These are phyloP conservation scores for Oryzias celebensis DNA, from an alignment of 2,113 vertebrate species.

Conservation along the genomic window DNA sequence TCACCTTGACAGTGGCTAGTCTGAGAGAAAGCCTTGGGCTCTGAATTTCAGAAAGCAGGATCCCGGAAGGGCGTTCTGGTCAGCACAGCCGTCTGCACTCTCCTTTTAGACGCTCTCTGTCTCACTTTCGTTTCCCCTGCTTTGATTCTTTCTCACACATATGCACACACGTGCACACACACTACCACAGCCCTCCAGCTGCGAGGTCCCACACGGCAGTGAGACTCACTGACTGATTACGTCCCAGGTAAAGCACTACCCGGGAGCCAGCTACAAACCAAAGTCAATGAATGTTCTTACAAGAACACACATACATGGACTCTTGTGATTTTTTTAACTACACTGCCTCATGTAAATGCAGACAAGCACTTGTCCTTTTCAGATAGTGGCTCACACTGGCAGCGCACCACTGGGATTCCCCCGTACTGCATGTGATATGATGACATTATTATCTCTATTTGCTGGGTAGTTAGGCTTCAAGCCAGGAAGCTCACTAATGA, in stretches of 20 bases:
- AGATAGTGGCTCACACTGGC: constrained; percentile 69
- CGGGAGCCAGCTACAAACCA: constrained; percentile 84
- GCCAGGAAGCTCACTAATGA: constrained; percentile 66
- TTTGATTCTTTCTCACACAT: constrained; percentile 35
- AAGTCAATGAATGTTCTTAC: constrained; percentile 68
- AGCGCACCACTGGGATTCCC: constrained; percentile 70
- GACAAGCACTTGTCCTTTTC: constrained; percentile 44
- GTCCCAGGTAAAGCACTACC: constrained; percentile 85
- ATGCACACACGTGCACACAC: constrained; percentile 18
- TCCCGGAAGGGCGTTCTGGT: constrained; percentile 76
- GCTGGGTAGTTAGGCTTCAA: constrained; percentile 69
- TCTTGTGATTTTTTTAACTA: constrained; percentile 11
- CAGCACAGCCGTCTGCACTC: constrained; percentile 55
- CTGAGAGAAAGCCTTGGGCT: constrained; percentile 73
- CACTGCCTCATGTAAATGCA: constrained; percentile 12
- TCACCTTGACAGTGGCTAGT: constrained; percentile 81
- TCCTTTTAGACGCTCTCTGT: constrained; percentile 40
- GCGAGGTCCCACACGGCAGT: constrained; percentile 78
- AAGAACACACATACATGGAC: constrained; percentile 10
- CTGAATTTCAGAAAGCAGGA: constrained; percentile 63
- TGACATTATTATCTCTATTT: constrained; percentile 70
- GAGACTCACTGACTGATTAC: constrained; percentile 87
- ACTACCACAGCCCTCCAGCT: constrained; percentile 62
- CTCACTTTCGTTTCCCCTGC: constrained; percentile 21
- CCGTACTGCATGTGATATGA: constrained; percentile 66